phyloP scores from a whole-genome alignment of 2,113 vertebrate species.

The Chaetorhynchus papuensis region DNA sequence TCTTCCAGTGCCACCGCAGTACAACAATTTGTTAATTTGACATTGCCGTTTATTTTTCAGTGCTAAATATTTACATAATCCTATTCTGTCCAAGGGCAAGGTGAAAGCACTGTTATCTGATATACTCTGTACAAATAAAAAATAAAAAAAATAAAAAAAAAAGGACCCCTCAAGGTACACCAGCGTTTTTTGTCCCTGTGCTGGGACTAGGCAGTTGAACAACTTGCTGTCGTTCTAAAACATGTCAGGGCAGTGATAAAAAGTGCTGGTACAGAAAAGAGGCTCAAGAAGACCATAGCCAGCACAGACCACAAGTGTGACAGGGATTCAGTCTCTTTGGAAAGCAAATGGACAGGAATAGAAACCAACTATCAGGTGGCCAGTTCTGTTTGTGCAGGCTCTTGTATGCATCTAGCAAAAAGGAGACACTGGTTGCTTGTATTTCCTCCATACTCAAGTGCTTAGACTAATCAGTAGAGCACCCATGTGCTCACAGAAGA shows the following conservation, averaged over 20 bases:
- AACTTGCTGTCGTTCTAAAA: background rate
- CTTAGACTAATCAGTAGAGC: background rate
- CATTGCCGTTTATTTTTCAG: slow-evolving; percentile 47
- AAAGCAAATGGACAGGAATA: background rate
- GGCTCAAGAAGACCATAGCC: background rate
- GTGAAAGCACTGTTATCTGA: slow-evolving; percentile 60
- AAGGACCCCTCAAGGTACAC: background rate
- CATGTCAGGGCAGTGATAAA: background rate
- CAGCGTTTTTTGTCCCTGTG: rapidly evolving
- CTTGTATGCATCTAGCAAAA: background rate
- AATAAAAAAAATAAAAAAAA: background rate
- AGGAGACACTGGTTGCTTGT: background rate
- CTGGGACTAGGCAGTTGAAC: background rate
- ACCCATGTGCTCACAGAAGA: background rate
- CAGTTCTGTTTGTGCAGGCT: background rate
- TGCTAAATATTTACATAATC: slow-evolving; percentile 61
- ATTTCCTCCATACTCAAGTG: background rate
- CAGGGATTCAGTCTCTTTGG: background rate
- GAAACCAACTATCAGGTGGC: background rate
- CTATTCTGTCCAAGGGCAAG: slow-evolving; percentile 44
- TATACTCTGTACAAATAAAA: background rate
- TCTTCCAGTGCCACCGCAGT: slow-evolving; percentile 45
- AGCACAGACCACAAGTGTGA: background rate
- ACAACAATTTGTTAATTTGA: slow-evolving; percentile 59
- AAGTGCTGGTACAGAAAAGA: background rate